A percentile compares a stretch with the other conserved stretches of the same genome.
Conservation (phyloP, 2,888 invertebrate species). For the Drosophila affinis region DNA sequence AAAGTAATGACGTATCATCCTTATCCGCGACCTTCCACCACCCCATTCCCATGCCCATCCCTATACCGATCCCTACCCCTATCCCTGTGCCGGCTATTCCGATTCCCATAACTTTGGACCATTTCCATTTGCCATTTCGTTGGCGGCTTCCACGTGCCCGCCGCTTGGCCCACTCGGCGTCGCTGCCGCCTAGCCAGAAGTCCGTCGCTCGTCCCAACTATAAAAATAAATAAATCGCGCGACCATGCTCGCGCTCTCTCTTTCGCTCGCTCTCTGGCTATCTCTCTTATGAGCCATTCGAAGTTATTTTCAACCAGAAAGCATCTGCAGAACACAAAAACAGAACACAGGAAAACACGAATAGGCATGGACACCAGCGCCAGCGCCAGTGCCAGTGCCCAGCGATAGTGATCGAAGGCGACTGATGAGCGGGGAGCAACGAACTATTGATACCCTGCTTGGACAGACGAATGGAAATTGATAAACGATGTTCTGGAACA, state of each 20-base stretch:
- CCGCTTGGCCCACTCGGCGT: conserved; percentile 1
- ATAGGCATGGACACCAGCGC: conserved; percentile 7
- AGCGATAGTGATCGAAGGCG: neutral
- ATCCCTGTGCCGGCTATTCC: neutral
- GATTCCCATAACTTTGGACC: conserved; percentile 10
- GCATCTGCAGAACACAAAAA: conserved; percentile 65
- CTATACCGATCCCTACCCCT: neutral
- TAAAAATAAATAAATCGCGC: conserved; percentile 63
- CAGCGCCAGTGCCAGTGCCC: neutral
- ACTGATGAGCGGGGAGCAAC: neutral
- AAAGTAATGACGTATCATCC: neutral
- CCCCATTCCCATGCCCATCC: neutral
- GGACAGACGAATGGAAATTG: neutral
- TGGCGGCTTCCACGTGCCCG: conserved; percentile 39
- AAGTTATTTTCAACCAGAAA: conserved; percentile 71
- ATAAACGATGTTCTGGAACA: too few species aligned
- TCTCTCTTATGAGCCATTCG: conserved; percentile 49
- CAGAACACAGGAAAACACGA: conserved; percentile 27
- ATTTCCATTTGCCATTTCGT: conserved; percentile 39
- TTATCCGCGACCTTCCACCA: neutral
- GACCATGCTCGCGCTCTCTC: conserved; percentile 24
- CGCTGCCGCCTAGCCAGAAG: conserved; percentile 33
- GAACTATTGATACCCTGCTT: neutral
- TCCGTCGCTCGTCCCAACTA: conserved; percentile 54
- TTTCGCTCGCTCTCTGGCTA: neutral